Evolutionary conservation across 2,113 vertebrate species (phyloP), one percentile per base, ranked within the genome.

Genomic region (Tachysurus vachellii): DNA sequence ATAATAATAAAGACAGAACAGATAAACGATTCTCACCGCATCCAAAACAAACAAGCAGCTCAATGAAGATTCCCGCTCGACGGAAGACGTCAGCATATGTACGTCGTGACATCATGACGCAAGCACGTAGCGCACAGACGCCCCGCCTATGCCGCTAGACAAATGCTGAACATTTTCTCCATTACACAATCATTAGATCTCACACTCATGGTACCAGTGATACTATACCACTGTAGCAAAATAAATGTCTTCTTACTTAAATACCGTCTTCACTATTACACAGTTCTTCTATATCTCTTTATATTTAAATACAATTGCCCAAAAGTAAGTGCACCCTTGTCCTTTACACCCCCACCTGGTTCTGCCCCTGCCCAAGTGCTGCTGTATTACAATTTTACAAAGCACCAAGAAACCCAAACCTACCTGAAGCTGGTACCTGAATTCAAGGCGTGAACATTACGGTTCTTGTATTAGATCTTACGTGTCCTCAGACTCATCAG

Each of bases 21-120:
- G 10, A n/a, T 21, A 2, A 64, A 11, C 1, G 5, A 23, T 5
- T 3, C 77, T 57, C 23, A 70, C 77, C 85, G 57, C 31, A 10
- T 8, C 28, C 83, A 56, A 13, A 70, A 68, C 66, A 54, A 26
- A 31, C 54, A 53, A 23, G 36, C 36, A 50, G 17, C 66, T 42
- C 57, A 36, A 62, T 77, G 2, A 87, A 82, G 54, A 85, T 87
- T 89, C 88, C 86, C 88, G 88, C 88, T 42, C 84, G 53, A 42
- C 50, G 12, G 3, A 57, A 36, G 7, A n/a, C 71, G 80, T 83
- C 59, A 26, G 9, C 28, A 36, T 56, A 70, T 80, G 88, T 88
- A 57, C 3, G 4, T 17, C 11, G 2, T 36, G 21, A 88, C 83
- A 83, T 85, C 19, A 54, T 88, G 82, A 88, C 82, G 70, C 21